phyloP scores from a whole-genome alignment of 1,140 invertebrate genomes.

The Ruditapes philippinarum region DNA sequence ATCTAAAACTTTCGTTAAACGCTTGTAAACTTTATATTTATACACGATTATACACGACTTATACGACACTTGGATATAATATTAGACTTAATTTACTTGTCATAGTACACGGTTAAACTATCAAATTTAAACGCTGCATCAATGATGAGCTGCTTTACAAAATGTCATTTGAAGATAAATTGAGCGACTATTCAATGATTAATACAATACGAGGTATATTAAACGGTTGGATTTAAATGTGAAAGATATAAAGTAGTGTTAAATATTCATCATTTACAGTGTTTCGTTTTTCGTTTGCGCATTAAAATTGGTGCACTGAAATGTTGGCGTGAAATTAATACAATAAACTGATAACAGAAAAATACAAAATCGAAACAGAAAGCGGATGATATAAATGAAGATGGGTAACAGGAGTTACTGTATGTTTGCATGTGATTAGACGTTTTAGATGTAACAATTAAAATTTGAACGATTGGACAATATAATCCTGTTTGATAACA shows the following conservation, averaged over 20 bases:
- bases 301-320: background rate
- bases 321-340: background rate
- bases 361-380: background rate
- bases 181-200: conserved; percentile 12
- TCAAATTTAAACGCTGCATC: background rate
- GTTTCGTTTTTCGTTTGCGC: background rate
- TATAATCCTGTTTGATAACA: too few relatives aligned
- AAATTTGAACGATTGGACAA: too few relatives aligned
- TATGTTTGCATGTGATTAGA: background rate
- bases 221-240: conserved; percentile 1
- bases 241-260: background rate
- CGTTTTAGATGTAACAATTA: background rate
- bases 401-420: background rate
- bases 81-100: background rate
- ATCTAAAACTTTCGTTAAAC: background rate
- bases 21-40: background rate
- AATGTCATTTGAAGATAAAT: conserved; percentile 12
- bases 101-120: background rate
- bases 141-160: background rate
- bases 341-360: background rate
- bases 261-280: background rate
- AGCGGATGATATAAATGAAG: background rate
- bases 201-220: background rate
- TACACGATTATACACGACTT: background rate
- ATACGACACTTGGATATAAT: background rate